Evolutionary conservation across 2,113 vertebrate genomes (phyloP).

Genomic region (Chauna torquata): DNA sequence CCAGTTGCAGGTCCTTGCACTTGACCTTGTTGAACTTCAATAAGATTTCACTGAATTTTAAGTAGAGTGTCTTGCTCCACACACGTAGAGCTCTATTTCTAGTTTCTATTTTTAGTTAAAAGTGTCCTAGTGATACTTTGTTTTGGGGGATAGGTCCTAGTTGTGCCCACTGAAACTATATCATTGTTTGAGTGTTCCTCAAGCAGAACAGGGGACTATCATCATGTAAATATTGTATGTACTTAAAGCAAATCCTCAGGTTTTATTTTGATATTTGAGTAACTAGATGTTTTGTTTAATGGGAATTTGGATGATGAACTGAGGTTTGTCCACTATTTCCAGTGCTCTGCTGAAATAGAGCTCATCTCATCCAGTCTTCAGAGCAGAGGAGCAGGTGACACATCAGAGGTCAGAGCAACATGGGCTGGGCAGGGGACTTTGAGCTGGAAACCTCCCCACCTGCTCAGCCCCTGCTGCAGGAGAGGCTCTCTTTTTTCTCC

Average conservation of each 20-base stretch:
- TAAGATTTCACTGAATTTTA: background rate
- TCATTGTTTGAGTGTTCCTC: background rate
- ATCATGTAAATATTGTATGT: background rate
- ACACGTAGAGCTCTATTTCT: background rate
- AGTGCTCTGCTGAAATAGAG: background rate
- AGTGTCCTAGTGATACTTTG: background rate
- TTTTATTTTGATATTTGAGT: background rate
- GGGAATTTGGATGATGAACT: background rate
- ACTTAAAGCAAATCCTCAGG: background rate
- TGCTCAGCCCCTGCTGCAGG: background rate
- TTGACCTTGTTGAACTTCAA: background rate
- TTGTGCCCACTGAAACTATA: background rate
- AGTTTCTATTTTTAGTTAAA: background rate
- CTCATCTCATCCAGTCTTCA: background rate
- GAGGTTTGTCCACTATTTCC: background rate
- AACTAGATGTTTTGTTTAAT: background rate
- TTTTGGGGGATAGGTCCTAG: background rate
- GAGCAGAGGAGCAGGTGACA: background rate
- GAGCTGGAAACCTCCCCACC: background rate
- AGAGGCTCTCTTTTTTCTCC: background rate
- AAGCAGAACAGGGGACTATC: background rate
- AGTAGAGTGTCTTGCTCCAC: background rate
- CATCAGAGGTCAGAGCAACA: background rate
- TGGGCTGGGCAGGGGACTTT: fast-evolving
- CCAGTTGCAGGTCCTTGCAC: background rate